Base-by-base conservation (phyloP, 92 coral and sea anemone species). In the Parazoanthus darwini region DNA sequence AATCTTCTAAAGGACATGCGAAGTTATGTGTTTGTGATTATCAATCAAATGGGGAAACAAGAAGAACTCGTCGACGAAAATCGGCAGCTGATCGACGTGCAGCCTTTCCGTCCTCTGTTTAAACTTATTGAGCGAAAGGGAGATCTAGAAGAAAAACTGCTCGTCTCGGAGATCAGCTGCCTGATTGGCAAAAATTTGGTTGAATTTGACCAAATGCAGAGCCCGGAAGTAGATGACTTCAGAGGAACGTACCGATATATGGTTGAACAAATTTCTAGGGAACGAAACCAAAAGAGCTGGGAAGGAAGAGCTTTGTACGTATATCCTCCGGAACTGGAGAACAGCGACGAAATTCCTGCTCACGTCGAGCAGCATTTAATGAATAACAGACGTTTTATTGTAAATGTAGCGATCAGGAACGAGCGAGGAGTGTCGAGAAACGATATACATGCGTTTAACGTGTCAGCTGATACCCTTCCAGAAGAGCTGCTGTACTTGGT, bases 61-160 rank as follows among this genome's bases (percentile, higher is more conserved):
- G 98, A 95, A 86, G 96, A 94, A 44, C 50, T 44, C 8, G 50
- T 44, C 50, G 50, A 44, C 50, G 50, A 44, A 44, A 44, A 44
- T 44, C 50, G 50, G 50, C 50, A 44, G 3, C 50, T 44, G 50
- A 44, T 44, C 50, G 50, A 44, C 50, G 50, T 92, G 22, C 86
- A 91, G 33, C 98, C 98, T 0, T 94, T 92, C 88, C 94, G 96
- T n/a, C 95, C 98, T 9, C 70, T 95, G 78, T 56, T 95, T 46
- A 95, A 95, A 77, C 89, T 95, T 26, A 91, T 95, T 66, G 96
- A 5, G 8, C 50, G 50, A 44, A 44, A 44, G 8, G 50, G 50
- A 44, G 50, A 44, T 44, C 50, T 6, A 44, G 98, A 96, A 65
- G 96, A 96, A 67, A 94, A 96, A 78, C 82, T 94, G 29, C 81